A percentile compares a stretch with the other conserved stretches of the same genome.
phyloP scores from a whole-genome alignment of 2,113 vertebrate genomes.

The Leiothrix lutea region DNA sequence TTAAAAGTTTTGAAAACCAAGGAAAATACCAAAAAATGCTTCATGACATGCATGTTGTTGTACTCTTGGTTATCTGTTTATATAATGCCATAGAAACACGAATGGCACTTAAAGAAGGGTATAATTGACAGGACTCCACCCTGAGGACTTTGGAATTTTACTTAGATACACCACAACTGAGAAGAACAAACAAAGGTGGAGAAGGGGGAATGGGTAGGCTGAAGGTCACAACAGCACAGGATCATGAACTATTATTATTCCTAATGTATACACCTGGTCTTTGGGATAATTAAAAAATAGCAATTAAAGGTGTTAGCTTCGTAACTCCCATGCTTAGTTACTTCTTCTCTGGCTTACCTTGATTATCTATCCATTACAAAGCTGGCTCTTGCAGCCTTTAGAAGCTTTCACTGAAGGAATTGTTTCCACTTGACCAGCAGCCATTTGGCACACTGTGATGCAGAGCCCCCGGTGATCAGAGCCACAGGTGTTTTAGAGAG shows the following conservation, averaged over 20 bases:
- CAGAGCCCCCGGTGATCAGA: not conserved
- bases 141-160: slow-evolving; percentile 50
- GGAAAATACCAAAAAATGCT: not conserved
- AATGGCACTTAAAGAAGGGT: slow-evolving; percentile 16
- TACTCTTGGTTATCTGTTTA: slow-evolving; percentile 36
- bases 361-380: not conserved
- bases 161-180: not conserved
- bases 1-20: not conserved
- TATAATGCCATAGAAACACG: not conserved
- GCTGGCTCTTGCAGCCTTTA: not conserved
- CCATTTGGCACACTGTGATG: not conserved
- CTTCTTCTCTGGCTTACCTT: not conserved
- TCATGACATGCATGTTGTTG: not conserved
- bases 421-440: not conserved
- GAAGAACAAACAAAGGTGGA: not conserved
- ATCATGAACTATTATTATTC: not conserved
- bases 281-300: not conserved
- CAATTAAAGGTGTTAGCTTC: not conserved
- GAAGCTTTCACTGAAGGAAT: not conserved
- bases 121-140: slow-evolving; percentile 38
- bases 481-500: not conserved
- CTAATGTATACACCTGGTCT: not conserved
- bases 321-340: not conserved
- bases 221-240: slow-evolving; percentile 3
- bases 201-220: not conserved